A percentile compares a stretch with the other conserved stretches of the same genome.
phyloP scores from a whole-genome alignment of 1,140 invertebrate genomes.

The Anastatus disparis region DNA sequence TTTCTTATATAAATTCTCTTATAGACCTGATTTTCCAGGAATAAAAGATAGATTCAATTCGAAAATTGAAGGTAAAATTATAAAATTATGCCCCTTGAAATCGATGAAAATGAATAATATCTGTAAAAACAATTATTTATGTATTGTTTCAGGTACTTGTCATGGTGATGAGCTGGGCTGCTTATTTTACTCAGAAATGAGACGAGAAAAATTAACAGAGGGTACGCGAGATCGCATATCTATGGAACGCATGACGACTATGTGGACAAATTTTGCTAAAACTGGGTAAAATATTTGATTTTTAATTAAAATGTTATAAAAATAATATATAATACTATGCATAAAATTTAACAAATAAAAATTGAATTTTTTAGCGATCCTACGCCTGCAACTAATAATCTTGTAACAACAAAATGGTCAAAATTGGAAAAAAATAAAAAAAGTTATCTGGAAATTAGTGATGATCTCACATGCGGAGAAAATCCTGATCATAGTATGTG shows the following conservation, averaged over 20 bases:
- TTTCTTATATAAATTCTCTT: slow-evolving; percentile 65
- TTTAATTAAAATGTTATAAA: background rate
- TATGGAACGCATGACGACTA: slow-evolving; percentile 51
- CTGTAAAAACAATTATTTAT: too few species aligned
- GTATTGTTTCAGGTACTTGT: slow-evolving; percentile 43
- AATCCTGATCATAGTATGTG: slow-evolving; percentile 39
- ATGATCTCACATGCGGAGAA: slow-evolving; percentile 45
- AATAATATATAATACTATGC: background rate
- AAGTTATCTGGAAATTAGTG: slow-evolving; percentile 58
- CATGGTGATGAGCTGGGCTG: slow-evolving; percentile 51
- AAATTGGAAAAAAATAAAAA: slow-evolving; percentile 50
- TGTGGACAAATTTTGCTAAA: slow-evolving; percentile 66
- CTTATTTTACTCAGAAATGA: slow-evolving; percentile 43
- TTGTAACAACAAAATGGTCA: slow-evolving; percentile 56
- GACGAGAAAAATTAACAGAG: slow-evolving; percentile 21
- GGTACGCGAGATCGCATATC: slow-evolving; percentile 47
- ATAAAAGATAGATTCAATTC: slow-evolving; percentile 15
- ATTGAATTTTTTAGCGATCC: slow-evolving; percentile 56
- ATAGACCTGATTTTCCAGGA: slow-evolving; percentile 36
- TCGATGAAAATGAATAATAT: too few species aligned
- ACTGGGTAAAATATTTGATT: slow-evolving; percentile 46
- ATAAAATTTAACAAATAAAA: background rate
- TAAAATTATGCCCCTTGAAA: too few species aligned
- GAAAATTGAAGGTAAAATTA: slow-evolving; percentile 44
- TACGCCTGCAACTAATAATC: slow-evolving; percentile 53